Conservation (phyloP, 2,113 vertebrate species). For the Passer montanus region DNA sequence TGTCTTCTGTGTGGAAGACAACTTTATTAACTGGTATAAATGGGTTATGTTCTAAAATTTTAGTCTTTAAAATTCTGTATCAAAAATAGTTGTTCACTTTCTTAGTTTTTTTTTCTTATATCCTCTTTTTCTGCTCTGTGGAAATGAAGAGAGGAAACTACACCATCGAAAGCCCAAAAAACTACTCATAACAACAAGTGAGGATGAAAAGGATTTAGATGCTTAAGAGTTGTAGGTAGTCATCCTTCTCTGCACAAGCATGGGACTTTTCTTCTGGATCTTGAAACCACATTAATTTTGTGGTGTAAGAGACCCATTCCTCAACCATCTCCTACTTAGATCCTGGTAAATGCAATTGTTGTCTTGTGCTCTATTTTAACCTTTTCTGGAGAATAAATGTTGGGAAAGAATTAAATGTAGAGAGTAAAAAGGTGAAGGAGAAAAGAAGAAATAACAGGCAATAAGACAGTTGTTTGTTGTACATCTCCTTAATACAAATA, state of each 20-base stretch:
- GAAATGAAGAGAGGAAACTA: neutral
- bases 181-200: rapidly evolving
- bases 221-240: neutral
- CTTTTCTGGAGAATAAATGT: neutral
- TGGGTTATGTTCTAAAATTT: neutral
- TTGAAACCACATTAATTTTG: neutral
- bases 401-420: neutral
- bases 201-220: neutral
- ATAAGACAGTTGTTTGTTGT: neutral
- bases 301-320: neutral
- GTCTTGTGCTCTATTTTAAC: neutral
- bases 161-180: neutral
- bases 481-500: neutral
- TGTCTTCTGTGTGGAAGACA: neutral
- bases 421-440: neutral
- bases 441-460: neutral
- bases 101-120: neutral
- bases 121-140: neutral
- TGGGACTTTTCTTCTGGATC: neutral
- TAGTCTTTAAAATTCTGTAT: neutral
- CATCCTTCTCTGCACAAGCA: neutral
- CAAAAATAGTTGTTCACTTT: neutral
- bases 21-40: neutral
- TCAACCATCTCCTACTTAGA: neutral
- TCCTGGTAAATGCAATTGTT: neutral